Evolutionary conservation across 37 sponge, comb jelly and placozoan species (phyloP).

Genomic region (Mnemiopsis leidyi): DNA sequence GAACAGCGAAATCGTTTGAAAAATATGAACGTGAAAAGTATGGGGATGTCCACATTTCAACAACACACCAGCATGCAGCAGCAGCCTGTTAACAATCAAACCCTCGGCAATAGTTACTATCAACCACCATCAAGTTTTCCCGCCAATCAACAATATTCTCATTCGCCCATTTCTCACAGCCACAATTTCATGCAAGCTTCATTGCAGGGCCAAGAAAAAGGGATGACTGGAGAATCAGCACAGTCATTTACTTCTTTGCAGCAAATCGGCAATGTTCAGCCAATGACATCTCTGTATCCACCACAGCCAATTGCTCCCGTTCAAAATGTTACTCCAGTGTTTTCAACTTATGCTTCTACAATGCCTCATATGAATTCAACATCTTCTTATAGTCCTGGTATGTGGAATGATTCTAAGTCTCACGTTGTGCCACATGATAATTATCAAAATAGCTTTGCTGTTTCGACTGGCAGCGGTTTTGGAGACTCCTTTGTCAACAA

Average conservation of each 20-base stretch:
- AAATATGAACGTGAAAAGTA: constrained; percentile 58
- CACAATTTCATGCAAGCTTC: background rate
- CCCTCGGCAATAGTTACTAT: too few relatives aligned
- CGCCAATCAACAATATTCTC: background rate
- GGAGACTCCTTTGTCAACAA: background rate
- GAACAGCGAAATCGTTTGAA: constrained; percentile 21
- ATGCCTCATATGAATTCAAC: background rate
- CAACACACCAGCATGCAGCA: background rate
- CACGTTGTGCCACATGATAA: background rate
- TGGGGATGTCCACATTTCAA: background rate
- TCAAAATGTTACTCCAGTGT: background rate
- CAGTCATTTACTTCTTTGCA: background rate
- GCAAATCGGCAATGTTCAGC: background rate
- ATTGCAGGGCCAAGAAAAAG: background rate
- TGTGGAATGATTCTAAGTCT: background rate
- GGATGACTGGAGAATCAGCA: background rate
- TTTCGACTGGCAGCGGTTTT: background rate
- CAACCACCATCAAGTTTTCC: background rate
- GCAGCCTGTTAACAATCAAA: background rate
- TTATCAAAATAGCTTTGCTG: background rate
- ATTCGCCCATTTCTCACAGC: background rate
- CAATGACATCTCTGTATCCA: background rate
- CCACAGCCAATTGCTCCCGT: background rate
- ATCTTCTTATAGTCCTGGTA: background rate
- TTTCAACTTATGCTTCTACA: too few relatives aligned